Conservation (phyloP, 2,797 vertebrate species). For the Characodon lateralis region DNA sequence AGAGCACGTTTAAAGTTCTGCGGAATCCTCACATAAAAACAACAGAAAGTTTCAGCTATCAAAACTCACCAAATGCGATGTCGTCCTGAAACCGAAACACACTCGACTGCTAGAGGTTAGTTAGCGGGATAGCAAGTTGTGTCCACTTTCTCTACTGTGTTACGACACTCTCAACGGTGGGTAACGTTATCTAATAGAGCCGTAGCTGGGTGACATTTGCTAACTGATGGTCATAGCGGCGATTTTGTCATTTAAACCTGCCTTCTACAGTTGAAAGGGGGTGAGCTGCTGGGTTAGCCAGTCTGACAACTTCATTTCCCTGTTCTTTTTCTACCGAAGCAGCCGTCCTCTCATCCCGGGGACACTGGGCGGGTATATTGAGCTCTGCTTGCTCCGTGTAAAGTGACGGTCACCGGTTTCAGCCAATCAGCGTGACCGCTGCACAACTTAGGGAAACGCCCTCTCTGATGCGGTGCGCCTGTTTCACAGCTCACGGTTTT, state of each 20-base stretch:
- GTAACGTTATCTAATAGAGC: conserved; percentile 39
- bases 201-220: conserved; percentile 16
- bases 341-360: conserved; percentile 59
- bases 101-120: conserved; percentile 65
- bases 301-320: conserved; percentile 79
- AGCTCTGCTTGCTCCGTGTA: conserved; percentile 23
- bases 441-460: conserved; percentile 2
- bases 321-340: conserved; percentile 61
- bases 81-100: conserved; percentile 45
- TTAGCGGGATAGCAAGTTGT: conserved; percentile 67
- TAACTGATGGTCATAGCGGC: conserved; percentile 53
- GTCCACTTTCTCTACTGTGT: conserved; percentile 46
- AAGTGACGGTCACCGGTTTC: conserved; percentile 28
- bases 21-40: conserved; percentile 21
- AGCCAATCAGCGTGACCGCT: conserved; percentile 38
- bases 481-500: neutral
- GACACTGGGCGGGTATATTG: conserved; percentile 71
- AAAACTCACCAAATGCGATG: conserved; percentile 64
- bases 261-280: conserved; percentile 43
- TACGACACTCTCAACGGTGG: conserved; percentile 30
- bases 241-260: conserved; percentile 31
- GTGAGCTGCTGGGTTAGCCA: conserved; percentile 49
- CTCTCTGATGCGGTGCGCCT: neutral
- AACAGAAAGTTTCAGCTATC: conserved; percentile 29
- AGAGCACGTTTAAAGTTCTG: neutral